A percentile compares a stretch with the other conserved stretches of the same genome.
Evolutionary conservation across 2,888 invertebrate species (phyloP).

Genomic region (Homarus gammarus): DNA sequence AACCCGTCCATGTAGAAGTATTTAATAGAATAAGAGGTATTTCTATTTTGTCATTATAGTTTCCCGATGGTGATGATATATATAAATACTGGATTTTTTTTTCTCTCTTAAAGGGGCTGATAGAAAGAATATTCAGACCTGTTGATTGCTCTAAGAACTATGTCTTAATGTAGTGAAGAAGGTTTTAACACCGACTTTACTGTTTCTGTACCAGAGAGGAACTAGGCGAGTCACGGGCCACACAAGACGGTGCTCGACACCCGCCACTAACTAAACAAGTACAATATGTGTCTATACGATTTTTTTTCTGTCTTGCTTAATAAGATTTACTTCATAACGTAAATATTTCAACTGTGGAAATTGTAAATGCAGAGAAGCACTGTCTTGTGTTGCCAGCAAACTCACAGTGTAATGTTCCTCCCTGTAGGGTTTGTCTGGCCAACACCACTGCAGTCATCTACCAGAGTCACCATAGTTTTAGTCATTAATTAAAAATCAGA

Average conservation of each 20-base stretch:
- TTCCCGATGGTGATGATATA: conserved; percentile 49
- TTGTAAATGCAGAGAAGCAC: too few species aligned
- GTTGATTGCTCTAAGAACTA: conserved; percentile 41
- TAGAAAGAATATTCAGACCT: conserved; percentile 35
- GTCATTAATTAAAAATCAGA: too few species aligned
- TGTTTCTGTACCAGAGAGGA: conserved; percentile 15
- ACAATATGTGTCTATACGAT: too few species aligned
- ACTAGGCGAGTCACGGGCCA: too few species aligned
- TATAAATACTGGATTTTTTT: conserved; percentile 32
- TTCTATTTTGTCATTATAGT: conserved; percentile 66
- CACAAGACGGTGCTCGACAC: too few species aligned
- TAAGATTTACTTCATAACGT: background rate
- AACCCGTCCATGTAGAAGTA: conserved; percentile 69
- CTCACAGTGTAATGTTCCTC: too few species aligned
- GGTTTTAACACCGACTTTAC: conserved; percentile 16
- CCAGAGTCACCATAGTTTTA: too few species aligned
- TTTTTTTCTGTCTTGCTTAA: background rate
- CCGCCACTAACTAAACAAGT: too few species aligned
- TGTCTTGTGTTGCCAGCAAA: too few species aligned
- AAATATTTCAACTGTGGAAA: background rate
- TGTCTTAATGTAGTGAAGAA: conserved; percentile 44
- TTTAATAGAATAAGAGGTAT: conserved; percentile 61
- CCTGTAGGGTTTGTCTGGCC: too few species aligned
- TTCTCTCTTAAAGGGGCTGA: too few species aligned
- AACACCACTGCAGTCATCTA: too few species aligned